Percentiles rank a stretch among this genome's conserved stretches.
Conservation (phyloP, 2,888 invertebrate species). For the Drosophila kuntzei region DNA sequence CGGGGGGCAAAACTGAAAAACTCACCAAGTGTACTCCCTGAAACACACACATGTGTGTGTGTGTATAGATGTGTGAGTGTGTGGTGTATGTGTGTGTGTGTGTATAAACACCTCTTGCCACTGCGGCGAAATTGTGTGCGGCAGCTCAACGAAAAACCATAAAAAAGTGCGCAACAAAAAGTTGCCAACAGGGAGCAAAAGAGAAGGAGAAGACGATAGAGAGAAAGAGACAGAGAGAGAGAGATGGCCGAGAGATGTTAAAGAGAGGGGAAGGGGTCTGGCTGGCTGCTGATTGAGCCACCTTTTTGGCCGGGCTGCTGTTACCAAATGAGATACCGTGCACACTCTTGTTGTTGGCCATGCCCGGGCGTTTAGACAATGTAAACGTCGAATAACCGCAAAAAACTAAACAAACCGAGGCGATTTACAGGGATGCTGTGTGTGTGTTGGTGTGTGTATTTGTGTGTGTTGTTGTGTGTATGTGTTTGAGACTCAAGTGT, state of each 20-base stretch:
- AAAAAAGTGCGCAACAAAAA: constrained; percentile 77
- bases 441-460: constrained; percentile 4
- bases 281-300: constrained; percentile 29
- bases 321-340: constrained; percentile 58
- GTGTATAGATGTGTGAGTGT: constrained; percentile 30
- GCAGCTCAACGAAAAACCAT: constrained; percentile 65
- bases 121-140: constrained; percentile 20
- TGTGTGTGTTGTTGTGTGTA: neutral
- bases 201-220: constrained; percentile 6
- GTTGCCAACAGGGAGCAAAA: constrained; percentile 23
- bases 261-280: neutral
- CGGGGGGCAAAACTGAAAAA: constrained; percentile 58
- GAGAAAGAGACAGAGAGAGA: neutral
- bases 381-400: constrained; percentile 71
- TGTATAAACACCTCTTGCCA: constrained; percentile 64
- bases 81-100: constrained; percentile 31
- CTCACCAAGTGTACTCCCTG: constrained; percentile 8
- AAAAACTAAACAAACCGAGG: constrained; percentile 74
- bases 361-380: constrained; percentile 77
- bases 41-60: constrained; percentile 22
- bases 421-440: constrained; percentile 28
- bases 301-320: constrained; percentile 22
- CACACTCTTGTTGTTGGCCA: constrained; percentile 53
- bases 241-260: neutral
- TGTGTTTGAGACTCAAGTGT: constrained; percentile 61